Conservation (phyloP, 1,140 invertebrate genomes). For the Macrostomum lignano region DNA sequence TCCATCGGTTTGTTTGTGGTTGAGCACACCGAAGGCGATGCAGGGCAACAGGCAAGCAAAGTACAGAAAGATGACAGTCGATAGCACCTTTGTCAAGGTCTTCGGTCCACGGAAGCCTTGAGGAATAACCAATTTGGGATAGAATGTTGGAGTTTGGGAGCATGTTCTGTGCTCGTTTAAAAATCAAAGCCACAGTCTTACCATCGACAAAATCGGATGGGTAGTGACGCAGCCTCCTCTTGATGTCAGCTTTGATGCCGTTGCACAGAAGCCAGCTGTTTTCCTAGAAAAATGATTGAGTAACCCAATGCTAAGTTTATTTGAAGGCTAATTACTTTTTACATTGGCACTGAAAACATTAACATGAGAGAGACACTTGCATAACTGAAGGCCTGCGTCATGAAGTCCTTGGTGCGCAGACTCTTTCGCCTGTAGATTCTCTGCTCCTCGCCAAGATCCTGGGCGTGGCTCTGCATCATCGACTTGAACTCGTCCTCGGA, state of each 20-base stretch:
- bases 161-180: too few species aligned
- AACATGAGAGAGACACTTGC: constrained; percentile 21
- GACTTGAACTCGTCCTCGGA: constrained; percentile 23
- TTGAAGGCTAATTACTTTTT: too few species aligned
- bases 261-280: constrained; percentile 19
- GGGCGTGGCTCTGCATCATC: constrained; percentile 30
- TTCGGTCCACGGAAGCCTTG: constrained; percentile 29
- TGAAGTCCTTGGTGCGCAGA: constrained; percentile 12
- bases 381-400: constrained; percentile 14
- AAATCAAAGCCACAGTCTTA: constrained; percentile 7
- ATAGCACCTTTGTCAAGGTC: constrained; percentile 32
- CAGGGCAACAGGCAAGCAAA: constrained; percentile 38
- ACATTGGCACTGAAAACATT: too few species aligned
- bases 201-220: constrained; percentile 33
- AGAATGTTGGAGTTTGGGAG: too few species aligned
- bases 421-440: constrained; percentile 24
- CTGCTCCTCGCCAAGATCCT: constrained; percentile 32
- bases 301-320: too few species aligned
- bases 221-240: constrained; percentile 30
- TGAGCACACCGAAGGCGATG: constrained; percentile 38
- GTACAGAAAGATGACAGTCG: constrained; percentile 38
- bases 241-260: constrained; percentile 30
- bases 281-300: constrained; percentile 27
- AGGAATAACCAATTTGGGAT: too few species aligned
- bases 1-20: constrained; percentile 36